Percentiles rank a stretch among this genome's conserved stretches.
Evolutionary conservation across 2,113 vertebrate species (phyloP).

Genomic region (Cisticola juncidis): DNA sequence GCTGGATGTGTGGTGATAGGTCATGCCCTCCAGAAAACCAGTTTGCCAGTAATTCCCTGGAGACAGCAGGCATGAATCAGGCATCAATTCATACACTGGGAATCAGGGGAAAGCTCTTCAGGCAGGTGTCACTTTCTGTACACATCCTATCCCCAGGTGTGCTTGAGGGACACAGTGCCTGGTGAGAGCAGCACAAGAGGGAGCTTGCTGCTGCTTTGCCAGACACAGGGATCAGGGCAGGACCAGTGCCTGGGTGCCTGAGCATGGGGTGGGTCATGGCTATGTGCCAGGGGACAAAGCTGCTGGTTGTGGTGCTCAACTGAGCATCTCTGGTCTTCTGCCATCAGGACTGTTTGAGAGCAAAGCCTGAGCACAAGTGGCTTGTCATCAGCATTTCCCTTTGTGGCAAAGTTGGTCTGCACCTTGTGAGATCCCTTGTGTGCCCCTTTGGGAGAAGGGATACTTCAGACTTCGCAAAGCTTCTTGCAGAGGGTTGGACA

Average conservation of each 20-base stretch:
- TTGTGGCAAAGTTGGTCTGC: background rate
- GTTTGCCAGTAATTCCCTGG: accelerated
- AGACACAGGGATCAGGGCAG: background rate
- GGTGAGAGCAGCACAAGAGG: background rate
- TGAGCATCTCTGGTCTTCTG: background rate
- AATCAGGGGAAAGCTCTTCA: background rate
- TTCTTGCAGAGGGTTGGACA: background rate
- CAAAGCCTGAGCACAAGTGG: background rate
- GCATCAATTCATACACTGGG: accelerated
- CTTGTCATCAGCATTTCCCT: background rate
- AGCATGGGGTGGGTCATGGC: accelerated
- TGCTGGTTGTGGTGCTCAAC: background rate
- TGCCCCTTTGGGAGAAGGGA: background rate
- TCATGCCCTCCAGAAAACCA: background rate
- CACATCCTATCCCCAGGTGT: background rate
- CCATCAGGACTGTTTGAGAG: background rate
- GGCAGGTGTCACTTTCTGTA: background rate
- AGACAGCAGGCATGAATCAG: background rate
- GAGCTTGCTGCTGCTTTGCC: background rate
- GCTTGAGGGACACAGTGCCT: too few species aligned
- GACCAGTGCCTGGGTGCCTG: background rate
- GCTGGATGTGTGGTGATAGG: accelerated
- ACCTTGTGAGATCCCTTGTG: background rate
- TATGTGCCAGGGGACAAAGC: accelerated
- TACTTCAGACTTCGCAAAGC: background rate